These are phyloP conservation scores for Diorhabda elongata DNA, from an alignment of 1,140 invertebrate genomes.

Conservation along the genomic window DNA sequence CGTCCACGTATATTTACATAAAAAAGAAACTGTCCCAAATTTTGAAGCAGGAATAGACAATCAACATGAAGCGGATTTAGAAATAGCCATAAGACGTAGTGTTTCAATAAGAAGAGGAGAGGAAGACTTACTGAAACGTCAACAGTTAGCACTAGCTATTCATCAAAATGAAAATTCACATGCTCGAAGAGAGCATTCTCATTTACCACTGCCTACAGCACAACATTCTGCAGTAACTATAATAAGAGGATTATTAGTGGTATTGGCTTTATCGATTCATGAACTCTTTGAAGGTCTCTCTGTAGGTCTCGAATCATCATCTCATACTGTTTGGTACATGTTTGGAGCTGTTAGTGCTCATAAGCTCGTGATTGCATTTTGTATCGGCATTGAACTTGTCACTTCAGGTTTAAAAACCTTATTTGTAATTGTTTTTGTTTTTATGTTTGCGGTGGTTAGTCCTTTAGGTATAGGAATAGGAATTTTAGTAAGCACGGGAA, in stretches of 20 bases:
- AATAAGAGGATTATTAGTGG: constrained; percentile 71
- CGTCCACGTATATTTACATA: constrained; percentile 65
- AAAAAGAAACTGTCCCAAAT: constrained; percentile 43
- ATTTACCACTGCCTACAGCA: not conserved
- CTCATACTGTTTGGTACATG: constrained; percentile 64
- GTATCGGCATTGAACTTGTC: constrained; percentile 52
- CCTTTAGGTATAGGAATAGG: constrained; percentile 55
- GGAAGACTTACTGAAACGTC: not conserved
- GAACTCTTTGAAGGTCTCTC: constrained; percentile 89
- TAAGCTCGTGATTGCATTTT: constrained; percentile 58
- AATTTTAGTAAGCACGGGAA: constrained; percentile 39
- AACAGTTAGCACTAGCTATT: not conserved
- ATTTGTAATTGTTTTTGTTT: constrained; percentile 48
- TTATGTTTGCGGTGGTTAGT: constrained; percentile 53
- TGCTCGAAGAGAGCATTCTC: constrained; percentile 48
- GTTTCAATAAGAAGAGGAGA: constrained; percentile 40
- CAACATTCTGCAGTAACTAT: constrained; percentile 56
- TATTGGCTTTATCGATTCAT: constrained; percentile 84
- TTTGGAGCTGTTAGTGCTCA: constrained; percentile 54
- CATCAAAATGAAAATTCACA: constrained; percentile 35
- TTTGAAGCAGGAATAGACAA: constrained; percentile 7
- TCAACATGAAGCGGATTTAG: not conserved
- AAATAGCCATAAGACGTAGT: constrained; percentile 27
- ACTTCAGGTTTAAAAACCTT: constrained; percentile 40
- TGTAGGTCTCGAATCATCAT: constrained; percentile 72